A percentile compares a stretch with the other conserved stretches of the same genome.
Conservation (phyloP, 2,888 invertebrate species). For the Ryuthela nishihirai region DNA sequence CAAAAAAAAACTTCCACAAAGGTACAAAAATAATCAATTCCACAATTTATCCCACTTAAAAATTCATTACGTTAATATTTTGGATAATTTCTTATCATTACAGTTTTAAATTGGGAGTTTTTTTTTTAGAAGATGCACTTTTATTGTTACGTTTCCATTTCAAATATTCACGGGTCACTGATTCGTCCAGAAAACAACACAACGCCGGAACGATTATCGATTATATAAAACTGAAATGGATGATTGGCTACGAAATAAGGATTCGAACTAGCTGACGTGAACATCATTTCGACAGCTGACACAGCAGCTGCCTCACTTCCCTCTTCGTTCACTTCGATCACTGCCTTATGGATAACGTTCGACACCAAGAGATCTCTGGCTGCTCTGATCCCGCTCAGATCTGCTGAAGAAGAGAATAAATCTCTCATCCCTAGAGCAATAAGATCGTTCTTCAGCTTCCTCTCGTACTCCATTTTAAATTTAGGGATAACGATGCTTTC, state of each 20-base stretch:
- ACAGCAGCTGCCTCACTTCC: constrained; percentile 20
- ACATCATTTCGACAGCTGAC: constrained; percentile 9
- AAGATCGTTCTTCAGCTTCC: constrained; percentile 23
- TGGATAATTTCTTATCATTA: too few relatives aligned
- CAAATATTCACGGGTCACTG: constrained; percentile 6
- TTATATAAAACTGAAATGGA: constrained; percentile 23
- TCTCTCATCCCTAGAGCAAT: constrained; percentile 18
- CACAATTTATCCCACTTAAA: too few relatives aligned
- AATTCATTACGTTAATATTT: too few relatives aligned
- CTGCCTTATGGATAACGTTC: constrained; percentile 23
- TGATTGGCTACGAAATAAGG: constrained; percentile 14
- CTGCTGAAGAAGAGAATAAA: constrained; percentile 23
- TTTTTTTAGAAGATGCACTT: too few relatives aligned
- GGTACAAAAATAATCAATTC: too few relatives aligned
- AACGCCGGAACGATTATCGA: constrained; percentile 10
- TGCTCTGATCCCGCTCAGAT: constrained; percentile 16
- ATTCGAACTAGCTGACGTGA: background rate
- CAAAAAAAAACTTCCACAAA: too few relatives aligned
- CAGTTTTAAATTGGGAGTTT: too few relatives aligned
- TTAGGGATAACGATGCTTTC: constrained; percentile 14
- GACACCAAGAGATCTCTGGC: constrained; percentile 23
- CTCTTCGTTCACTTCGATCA: constrained; percentile 17
- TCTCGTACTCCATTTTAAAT: constrained; percentile 15
- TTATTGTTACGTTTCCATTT: too few relatives aligned
- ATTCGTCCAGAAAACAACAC: constrained; percentile 25